Percentiles rank a stretch among this genome's conserved stretches.
phyloP scores from a whole-genome alignment of 2,888 invertebrate genomes.

The Nomada flava region DNA sequence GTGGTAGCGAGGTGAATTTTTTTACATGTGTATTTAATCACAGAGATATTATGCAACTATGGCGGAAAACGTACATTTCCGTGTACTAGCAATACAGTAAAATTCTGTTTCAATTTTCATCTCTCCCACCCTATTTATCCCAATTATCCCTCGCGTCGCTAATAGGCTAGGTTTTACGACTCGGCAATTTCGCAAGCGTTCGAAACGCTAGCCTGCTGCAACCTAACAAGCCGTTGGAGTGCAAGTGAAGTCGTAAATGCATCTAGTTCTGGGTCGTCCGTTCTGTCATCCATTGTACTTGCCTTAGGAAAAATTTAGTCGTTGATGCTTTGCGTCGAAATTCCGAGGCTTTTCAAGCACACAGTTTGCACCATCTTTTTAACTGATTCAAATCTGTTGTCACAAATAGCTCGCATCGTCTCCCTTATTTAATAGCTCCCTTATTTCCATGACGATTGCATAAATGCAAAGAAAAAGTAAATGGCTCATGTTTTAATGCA shows the following conservation, averaged over 20 bases:
- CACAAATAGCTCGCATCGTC: too few relatives aligned
- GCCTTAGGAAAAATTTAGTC: background rate
- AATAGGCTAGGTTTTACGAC: slow-evolving; percentile 63
- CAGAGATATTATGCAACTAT: slow-evolving; percentile 14
- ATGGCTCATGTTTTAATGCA: background rate
- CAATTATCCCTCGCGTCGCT: slow-evolving; percentile 57
- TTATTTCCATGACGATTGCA: too few relatives aligned
- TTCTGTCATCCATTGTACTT: slow-evolving; percentile 23
- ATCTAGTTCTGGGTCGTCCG: slow-evolving; percentile 58
- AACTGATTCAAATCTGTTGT: too few relatives aligned
- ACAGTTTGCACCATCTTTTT: too few relatives aligned
- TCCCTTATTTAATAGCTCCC: too few relatives aligned
- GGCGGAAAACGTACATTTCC: slow-evolving; percentile 18
- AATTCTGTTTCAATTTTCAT: slow-evolving; percentile 48
- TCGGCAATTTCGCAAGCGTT: slow-evolving; percentile 69
- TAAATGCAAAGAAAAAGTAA: background rate
- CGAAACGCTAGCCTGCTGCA: slow-evolving; percentile 46
- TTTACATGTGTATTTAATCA: slow-evolving; percentile 18
- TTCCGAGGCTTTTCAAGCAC: too few relatives aligned
- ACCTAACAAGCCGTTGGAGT: slow-evolving; percentile 44
- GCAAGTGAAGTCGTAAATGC: slow-evolving; percentile 56
- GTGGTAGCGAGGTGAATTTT: background rate
- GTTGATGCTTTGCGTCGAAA: background rate
- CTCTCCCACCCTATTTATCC: slow-evolving; percentile 43
- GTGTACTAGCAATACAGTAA: slow-evolving; percentile 12